These are phyloP conservation scores for Lerema accius DNA, from an alignment of 1,140 invertebrate species.

Conservation along the genomic window DNA sequence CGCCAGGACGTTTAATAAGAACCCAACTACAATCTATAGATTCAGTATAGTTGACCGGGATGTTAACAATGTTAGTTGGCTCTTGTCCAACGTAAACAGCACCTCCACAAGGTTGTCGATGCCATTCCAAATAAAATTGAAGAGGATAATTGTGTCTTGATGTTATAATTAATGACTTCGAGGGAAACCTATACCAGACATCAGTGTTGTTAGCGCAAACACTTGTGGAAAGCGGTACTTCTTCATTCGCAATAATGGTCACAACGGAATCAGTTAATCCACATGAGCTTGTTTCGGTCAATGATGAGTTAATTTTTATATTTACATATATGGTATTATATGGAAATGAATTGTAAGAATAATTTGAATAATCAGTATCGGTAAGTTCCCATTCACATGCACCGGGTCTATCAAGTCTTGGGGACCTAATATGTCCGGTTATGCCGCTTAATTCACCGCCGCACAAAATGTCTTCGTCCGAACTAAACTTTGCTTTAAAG, in stretches of 20 bases:
- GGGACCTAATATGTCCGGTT: conserved; percentile 53
- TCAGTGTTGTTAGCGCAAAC: conserved; percentile 67
- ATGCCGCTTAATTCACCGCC: conserved; percentile 54
- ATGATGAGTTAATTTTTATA: conserved; percentile 48
- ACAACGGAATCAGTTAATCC: conserved; percentile 52
- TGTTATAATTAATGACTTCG: conserved; percentile 48
- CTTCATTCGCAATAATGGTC: conserved; percentile 41
- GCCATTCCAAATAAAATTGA: conserved; percentile 71
- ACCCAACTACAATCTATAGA: conserved; percentile 87
- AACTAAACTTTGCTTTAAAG: conserved; percentile 85
- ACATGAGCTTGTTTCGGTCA: conserved; percentile 42
- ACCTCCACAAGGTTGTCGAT: conserved; percentile 85
- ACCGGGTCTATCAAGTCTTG: conserved; percentile 52
- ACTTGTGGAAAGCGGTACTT: conserved; percentile 37
- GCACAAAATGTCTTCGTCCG: conserved; percentile 80
- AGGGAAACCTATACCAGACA: conserved; percentile 52
- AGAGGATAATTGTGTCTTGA: conserved; percentile 50
- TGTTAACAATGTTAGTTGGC: conserved; percentile 62
- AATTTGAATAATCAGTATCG: conserved; percentile 23
- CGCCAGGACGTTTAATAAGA: conserved; percentile 75
- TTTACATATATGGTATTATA: conserved; percentile 55
- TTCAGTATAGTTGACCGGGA: conserved; percentile 56
- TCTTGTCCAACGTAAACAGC: conserved; percentile 62
- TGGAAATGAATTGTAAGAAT: conserved; percentile 22
- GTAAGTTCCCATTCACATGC: conserved; percentile 63